Conservation (phyloP, 2,797 vertebrate species). For the Acanthurus tractus region DNA sequence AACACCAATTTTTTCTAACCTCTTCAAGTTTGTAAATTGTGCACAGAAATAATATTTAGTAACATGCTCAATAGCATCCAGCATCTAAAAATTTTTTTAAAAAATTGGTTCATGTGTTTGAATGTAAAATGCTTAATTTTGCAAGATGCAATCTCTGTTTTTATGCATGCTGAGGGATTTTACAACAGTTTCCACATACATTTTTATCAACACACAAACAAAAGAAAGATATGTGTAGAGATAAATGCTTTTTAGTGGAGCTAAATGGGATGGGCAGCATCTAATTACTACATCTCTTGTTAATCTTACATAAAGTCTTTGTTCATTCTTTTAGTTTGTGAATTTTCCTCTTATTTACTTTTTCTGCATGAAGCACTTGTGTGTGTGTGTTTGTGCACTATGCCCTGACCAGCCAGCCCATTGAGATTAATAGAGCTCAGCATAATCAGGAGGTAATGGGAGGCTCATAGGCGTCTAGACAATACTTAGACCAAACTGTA, state of each 20-base stretch:
- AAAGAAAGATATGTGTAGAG: neutral
- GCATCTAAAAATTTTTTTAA: neutral
- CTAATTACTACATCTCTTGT: neutral
- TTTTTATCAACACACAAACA: neutral
- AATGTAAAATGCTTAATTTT: neutral
- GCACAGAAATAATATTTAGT: no score
- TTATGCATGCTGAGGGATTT: neutral
- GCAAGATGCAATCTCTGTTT: neutral
- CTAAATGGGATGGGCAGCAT: neutral
- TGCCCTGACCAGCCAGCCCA: conserved; percentile 20
- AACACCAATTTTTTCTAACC: neutral
- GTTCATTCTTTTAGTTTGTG: neutral
- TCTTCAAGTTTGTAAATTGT: no score
- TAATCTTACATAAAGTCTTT: neutral
- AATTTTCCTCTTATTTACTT: neutral
- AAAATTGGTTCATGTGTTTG: neutral
- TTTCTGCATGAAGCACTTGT: neutral
- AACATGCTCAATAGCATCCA: neutral
- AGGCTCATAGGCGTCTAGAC: conserved; percentile 77
- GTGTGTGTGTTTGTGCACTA: neutral
- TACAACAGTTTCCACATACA: neutral
- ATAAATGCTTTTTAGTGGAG: neutral
- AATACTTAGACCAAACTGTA: conserved; percentile 66
- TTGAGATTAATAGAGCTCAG: conserved; percentile 68
- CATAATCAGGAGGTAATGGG: conserved; percentile 73